These are phyloP conservation scores for Homarus gammarus DNA, from an alignment of 2,888 invertebrate genomes.

Conservation along the genomic window DNA sequence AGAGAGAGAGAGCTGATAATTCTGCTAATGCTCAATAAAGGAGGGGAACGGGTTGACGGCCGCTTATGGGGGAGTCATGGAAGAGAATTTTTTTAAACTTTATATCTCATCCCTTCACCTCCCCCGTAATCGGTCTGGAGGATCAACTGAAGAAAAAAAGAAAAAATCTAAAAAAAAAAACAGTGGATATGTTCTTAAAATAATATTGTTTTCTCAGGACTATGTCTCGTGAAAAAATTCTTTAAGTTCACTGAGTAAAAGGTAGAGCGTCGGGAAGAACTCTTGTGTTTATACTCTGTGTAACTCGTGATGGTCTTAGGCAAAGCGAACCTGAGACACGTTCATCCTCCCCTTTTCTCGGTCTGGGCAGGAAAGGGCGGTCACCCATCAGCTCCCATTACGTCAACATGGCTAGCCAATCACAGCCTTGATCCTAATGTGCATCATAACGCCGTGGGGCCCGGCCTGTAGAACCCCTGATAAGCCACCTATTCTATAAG, in stretches of 20 bases:
- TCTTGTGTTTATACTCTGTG: not conserved
- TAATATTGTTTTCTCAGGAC: not conserved
- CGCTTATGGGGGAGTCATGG: not conserved
- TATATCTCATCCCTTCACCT: not conserved
- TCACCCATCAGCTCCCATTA: constrained; percentile 11
- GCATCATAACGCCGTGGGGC: not conserved
- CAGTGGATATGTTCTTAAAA: not conserved
- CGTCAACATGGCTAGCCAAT: constrained; percentile 16
- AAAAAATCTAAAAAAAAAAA: not conserved
- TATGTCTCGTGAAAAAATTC: too few species aligned
- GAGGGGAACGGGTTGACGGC: not conserved
- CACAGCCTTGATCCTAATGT: constrained; percentile 7
- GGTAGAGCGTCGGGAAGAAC: not conserved
- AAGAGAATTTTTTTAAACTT: not conserved
- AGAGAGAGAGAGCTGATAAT: not conserved
- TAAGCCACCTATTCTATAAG: not conserved
- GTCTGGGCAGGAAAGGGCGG: constrained; percentile 14
- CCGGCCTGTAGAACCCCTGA: not conserved
- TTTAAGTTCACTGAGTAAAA: too few species aligned
- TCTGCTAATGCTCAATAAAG: not conserved
- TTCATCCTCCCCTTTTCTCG: not conserved
- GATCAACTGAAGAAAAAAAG: not conserved
- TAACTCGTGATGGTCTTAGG: not conserved
- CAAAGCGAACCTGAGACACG: not conserved
- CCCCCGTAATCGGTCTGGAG: not conserved